These are phyloP conservation scores for Athene cunicularia DNA, from an alignment of 2,113 vertebrate genomes.

Conservation along the genomic window DNA sequence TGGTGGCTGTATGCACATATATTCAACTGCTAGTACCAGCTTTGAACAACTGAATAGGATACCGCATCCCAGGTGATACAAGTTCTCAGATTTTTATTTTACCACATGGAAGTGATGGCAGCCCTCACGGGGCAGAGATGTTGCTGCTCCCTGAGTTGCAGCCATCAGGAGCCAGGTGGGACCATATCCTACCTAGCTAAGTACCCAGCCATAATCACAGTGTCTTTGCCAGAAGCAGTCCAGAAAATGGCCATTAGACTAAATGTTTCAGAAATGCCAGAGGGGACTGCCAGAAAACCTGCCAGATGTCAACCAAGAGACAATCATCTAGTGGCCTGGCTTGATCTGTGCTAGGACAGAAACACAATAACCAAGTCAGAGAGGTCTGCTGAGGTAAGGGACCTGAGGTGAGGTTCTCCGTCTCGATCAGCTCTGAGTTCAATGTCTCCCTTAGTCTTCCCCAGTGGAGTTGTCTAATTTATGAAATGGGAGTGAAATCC, in stretches of 20 bases:
- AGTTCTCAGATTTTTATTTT: background rate
- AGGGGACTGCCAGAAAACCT: background rate
- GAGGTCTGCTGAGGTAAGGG: background rate
- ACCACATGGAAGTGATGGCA: background rate
- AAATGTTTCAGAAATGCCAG: background rate
- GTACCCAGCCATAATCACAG: background rate
- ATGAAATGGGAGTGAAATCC: background rate
- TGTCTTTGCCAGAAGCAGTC: background rate
- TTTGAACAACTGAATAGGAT: background rate
- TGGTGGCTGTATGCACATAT: no score
- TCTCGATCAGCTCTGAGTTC: background rate
- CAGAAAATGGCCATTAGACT: background rate
- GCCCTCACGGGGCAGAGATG: background rate
- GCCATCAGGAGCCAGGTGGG: background rate
- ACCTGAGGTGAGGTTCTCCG: background rate
- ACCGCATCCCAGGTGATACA: background rate
- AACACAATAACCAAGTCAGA: background rate
- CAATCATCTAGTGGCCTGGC: background rate
- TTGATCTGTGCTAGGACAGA: background rate
- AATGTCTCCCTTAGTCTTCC: background rate
- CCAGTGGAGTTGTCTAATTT: background rate
- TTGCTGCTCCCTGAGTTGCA: background rate
- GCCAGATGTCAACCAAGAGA: background rate
- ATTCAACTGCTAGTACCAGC: background rate
- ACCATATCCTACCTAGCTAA: background rate